Conservation (phyloP, 1,140 invertebrate species). For the Aphelinus certus region DNA sequence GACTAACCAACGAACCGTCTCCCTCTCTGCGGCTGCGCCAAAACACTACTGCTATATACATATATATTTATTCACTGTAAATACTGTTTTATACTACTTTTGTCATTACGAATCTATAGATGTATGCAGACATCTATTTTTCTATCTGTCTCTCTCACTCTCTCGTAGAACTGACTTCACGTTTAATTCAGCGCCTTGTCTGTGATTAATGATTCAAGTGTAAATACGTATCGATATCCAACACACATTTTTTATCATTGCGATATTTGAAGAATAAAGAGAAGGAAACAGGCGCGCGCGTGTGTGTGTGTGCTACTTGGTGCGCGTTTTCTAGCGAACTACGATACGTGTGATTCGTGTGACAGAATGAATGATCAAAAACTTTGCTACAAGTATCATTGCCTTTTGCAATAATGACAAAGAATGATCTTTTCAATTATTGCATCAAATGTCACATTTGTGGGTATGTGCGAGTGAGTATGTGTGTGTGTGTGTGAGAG, state of each 20-base stretch:
- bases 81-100: no score
- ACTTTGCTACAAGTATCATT: slow-evolving; percentile 16
- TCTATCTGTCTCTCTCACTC: slow-evolving; percentile 18
- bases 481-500: not conserved
- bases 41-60: no score
- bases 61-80: no score
- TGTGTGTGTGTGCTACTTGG: not conserved
- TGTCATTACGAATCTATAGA: no score
- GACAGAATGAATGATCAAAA: slow-evolving; percentile 5
- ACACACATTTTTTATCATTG: slow-evolving; percentile 21
- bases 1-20: not conserved
- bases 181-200: slow-evolving; percentile 55
- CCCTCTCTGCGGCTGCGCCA: not conserved
- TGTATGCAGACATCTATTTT: not conserved
- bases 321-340: not conserved
- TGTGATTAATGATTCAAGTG: slow-evolving; percentile 62
- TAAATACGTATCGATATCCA: slow-evolving; percentile 41
- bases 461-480: not conserved
- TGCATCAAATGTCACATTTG: slow-evolving; percentile 6
- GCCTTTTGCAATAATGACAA: slow-evolving; percentile 22
- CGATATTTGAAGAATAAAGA: not conserved
- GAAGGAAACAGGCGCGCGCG: no score
- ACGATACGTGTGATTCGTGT: slow-evolving; percentile 10
- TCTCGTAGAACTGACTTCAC: slow-evolving; percentile 20
- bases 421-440: slow-evolving; percentile 19